Evolutionary conservation across 2,113 vertebrate species (phyloP), one percentile per base, ranked within the genome.

Genomic region (Sarotherodon lohbergeri): DNA sequence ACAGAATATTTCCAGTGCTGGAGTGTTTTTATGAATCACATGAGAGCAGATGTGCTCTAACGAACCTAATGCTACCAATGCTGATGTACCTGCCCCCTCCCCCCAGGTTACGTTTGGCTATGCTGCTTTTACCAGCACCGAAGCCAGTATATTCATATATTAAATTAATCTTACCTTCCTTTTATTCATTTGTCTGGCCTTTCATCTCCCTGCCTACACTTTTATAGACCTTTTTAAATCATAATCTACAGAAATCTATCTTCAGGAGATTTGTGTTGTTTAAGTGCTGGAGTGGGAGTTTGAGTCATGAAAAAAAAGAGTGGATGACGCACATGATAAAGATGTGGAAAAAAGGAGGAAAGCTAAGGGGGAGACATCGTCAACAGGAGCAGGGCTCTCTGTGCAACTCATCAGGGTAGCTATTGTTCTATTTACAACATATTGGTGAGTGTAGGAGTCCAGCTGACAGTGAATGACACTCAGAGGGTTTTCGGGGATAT

Each of bases 391-490:
- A 19, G 11, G 16, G 2, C 19, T 81, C 32, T 61, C 52, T 78
- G 22, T 79, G 71, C 2, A 85, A 48, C 19, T 86, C 84, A 86
- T 90, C 73, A 83, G 27, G 66, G 54, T 36, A 57, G 78, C 66
- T 27, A 56, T 80, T 80, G 84, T 46, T 83, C 36, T 78, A 34
- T 83, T 92, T 86, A 80, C 68, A 81, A 12, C 76, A 56, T 8
- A 39, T n/a, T 41, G 76, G 43, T 29, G 80, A 52, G 54, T 50
- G 63, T 80, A 82, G 73, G 55, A 66, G 48, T 52, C 43, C 56
- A 84, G 48, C 80, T 81, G 73, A 84, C 86, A 84, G 50, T 34
- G 12, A 91, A 50, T 84, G 86, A 90, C 82, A 36, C 29, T 46
- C 7, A 14, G 56, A 73, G 57, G 80, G 55, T 86, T 86, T 79